Evolutionary conservation across 1,140 invertebrate genomes (phyloP).

Genomic region (Trachymyrmex septentrionalis): DNA sequence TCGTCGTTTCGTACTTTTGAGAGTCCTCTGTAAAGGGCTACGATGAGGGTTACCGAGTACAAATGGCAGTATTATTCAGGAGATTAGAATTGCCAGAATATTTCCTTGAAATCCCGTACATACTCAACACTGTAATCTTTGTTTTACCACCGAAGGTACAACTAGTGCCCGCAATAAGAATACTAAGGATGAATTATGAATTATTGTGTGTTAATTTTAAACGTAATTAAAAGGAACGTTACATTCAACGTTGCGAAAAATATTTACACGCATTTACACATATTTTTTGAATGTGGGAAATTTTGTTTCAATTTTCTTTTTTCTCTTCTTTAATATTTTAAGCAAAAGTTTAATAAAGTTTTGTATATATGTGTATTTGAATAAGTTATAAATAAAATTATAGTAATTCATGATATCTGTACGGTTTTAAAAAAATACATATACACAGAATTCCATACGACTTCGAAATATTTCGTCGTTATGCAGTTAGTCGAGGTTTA

Average conservation of each 20-base stretch:
- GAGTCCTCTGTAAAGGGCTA: constrained; percentile 37
- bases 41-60: constrained; percentile 57
- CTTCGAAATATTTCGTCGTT: constrained; percentile 1
- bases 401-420: too few species aligned
- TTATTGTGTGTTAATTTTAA: neutral
- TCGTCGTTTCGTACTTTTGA: constrained; percentile 51
- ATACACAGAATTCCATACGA: neutral
- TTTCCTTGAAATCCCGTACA: constrained; percentile 72
- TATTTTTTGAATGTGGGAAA: neutral
- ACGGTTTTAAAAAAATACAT: neutral
- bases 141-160: constrained; percentile 57
- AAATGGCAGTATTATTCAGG: constrained; percentile 72
- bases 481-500: constrained; percentile 1
- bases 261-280: neutral
- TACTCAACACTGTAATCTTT: constrained; percentile 61
- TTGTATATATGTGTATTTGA: neutral
- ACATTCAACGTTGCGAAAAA: neutral
- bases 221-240: neutral
- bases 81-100: constrained; percentile 71
- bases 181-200: constrained; percentile 11
- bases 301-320: neutral
- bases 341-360: neutral
- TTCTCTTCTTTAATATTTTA: neutral
- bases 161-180: constrained; percentile 25
- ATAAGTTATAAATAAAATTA: neutral